These are phyloP conservation scores for Cebidichthys violaceus DNA, from an alignment of 2,113 vertebrate genomes.

Conservation along the genomic window DNA sequence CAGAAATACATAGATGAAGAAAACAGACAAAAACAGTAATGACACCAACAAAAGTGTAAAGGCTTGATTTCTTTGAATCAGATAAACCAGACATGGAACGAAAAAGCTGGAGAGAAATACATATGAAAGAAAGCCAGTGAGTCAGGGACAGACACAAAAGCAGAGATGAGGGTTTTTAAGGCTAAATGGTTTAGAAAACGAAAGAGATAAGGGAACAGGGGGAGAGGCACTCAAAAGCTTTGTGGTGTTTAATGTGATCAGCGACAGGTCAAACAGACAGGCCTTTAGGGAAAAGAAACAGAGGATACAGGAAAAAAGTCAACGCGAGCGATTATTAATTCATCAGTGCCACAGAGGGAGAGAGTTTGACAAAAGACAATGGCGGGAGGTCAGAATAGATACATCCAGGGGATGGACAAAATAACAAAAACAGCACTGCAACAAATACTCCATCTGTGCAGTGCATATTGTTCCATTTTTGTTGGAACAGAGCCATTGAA, in stretches of 20 bases:
- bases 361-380: constrained; percentile 47
- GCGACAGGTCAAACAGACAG: constrained; percentile 60
- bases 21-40: not conserved
- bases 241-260: constrained; percentile 59
- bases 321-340: constrained; percentile 56
- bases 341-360: constrained; percentile 45
- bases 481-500: not conserved
- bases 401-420: not conserved
- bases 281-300: constrained; percentile 46
- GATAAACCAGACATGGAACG: constrained; percentile 62
- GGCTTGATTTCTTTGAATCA: constrained; percentile 31
- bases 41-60: constrained; percentile 1
- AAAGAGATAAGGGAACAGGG: constrained; percentile 33
- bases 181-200: constrained; percentile 53
- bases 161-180: constrained; percentile 25
- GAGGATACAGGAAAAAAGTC: constrained; percentile 36
- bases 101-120: constrained; percentile 15
- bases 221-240: constrained; percentile 45
- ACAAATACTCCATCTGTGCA: not conserved
- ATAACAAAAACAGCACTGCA: not conserved
- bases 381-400: constrained; percentile 23
- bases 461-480: not conserved
- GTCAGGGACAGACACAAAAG: constrained; percentile 39
- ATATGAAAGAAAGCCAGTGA: constrained; percentile 9
- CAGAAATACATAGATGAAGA: not conserved